Base-by-base conservation (phyloP, 2,797 vertebrate species). In the Intellagama lesueurii region DNA sequence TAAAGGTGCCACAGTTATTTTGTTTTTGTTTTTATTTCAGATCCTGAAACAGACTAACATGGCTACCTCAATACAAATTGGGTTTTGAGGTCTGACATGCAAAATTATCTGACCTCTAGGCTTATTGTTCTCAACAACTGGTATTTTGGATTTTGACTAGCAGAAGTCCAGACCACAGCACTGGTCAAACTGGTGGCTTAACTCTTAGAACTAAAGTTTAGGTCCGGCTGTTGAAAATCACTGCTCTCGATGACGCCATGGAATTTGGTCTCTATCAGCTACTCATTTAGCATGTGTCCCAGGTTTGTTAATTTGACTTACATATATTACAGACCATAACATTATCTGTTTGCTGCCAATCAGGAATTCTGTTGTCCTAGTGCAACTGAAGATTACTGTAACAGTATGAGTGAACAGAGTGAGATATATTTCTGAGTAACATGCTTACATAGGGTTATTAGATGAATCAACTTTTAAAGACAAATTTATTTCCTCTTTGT, bases 401-500 rank as follows among this genome's bases (percentile, higher is more conserved):
- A 75, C n/a, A 70, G 32, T 19, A 17, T 49, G 72, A 52, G 9
- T 47, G 19, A 35, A 47, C 30, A 28, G 14, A 68, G 30, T 47
- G 80, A 64, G 44, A 32, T 24, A 44, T 68, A 76, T 49, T 68
- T 84, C 44, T 78, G 64, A 70, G 17, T 40, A 84, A 26, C 19
- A 19, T 70, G 16, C 52, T 66, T 32, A 68, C 30, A 35, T 12
- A 3, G 44, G 68, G 68, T 35, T 60, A 0, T 88, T 32, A 83
- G 49, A 86, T 49, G 60, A 47, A 78, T 88, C 16, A 7, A 83
- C 89, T 90, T 94, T 75, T 49, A 91, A 83, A 87, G 80, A 83
- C 17, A 70, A 73, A 90, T 82, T 86, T 92, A 44, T 91, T 94
- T 93, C 66, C 28, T 83, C 92, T 92, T 92, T 91, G 92, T 88